A percentile compares a stretch with the other conserved stretches of the same genome.
phyloP scores from a whole-genome alignment of 2,888 invertebrate species.

The Palloptera scutellata region DNA sequence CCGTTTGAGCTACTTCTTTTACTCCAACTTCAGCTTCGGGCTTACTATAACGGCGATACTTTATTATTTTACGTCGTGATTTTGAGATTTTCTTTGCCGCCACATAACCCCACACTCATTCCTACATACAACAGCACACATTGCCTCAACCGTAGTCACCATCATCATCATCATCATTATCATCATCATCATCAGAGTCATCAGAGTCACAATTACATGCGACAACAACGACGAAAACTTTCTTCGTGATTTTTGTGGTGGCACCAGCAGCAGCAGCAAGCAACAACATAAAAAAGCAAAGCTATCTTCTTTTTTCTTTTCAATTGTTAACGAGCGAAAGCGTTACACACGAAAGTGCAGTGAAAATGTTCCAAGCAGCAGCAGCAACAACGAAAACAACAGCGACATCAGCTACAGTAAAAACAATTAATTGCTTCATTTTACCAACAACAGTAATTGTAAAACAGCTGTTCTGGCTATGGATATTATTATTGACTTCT shows the following conservation, averaged over 20 bases:
- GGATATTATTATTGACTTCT: slow-evolving; percentile 35
- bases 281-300: slow-evolving; percentile 20
- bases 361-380: slow-evolving; percentile 42
- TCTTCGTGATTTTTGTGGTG: slow-evolving; percentile 34
- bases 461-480: slow-evolving; percentile 51
- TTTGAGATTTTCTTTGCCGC: too few relatives aligned
- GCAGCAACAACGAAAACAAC: too few relatives aligned
- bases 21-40: neutral
- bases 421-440: slow-evolving; percentile 34
- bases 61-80: too few relatives aligned
- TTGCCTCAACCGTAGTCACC: neutral
- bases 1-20: neutral
- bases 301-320: slow-evolving; percentile 42
- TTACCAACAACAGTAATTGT: slow-evolving; percentile 26
- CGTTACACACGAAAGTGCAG: slow-evolving; percentile 55
- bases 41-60: neutral
- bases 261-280: slow-evolving; percentile 31
- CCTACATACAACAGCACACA: too few relatives aligned
- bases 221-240: slow-evolving; percentile 25
- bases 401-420: too few relatives aligned
- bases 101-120: too few relatives aligned
- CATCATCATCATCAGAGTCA: slow-evolving; percentile 7
- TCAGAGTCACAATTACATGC: slow-evolving; percentile 16
- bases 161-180: slow-evolving; percentile 26
- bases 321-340: slow-evolving; percentile 62